Evolutionary conservation across 2,797 vertebrate species (phyloP).

Genomic region (Tenualosa ilisha): DNA sequence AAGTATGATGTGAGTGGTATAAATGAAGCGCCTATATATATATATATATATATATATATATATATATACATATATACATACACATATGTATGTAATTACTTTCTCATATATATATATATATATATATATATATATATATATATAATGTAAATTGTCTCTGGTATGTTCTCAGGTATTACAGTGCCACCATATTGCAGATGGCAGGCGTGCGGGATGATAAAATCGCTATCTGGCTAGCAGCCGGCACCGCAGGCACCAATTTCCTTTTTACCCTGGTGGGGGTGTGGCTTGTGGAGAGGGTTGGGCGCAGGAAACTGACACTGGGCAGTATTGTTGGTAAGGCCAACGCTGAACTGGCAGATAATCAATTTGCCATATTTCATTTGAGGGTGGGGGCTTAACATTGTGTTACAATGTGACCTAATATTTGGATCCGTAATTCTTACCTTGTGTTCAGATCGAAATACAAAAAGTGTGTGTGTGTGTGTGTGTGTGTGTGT

Average conservation of each 20-base stretch:
- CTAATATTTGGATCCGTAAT: too few species aligned
- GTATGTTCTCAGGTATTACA: conserved; percentile 87
- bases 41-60: too few species aligned
- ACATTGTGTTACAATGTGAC: not conserved
- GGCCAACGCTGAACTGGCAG: conserved; percentile 33
- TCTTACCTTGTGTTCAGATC: too few species aligned
- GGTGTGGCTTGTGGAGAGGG: conserved; percentile 93
- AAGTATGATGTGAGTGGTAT: too few species aligned
- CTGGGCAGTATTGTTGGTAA: conserved; percentile 88
- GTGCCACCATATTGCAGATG: conserved; percentile 99
- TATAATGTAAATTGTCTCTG: not conserved
- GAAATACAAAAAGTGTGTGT: too few species aligned
- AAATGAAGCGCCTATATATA: too few species aligned
- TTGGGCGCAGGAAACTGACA: conserved; percentile 91
- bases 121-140: too few species aligned
- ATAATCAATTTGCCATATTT: not conserved
- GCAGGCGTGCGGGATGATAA: conserved; percentile 88
- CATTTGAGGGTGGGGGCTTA: not conserved
- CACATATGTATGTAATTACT: too few species aligned
- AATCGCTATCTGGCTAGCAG: conserved; percentile 92
- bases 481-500: conserved; percentile 27
- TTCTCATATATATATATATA: too few species aligned
- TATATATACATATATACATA: too few species aligned
- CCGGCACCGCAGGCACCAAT: conserved; percentile 91
- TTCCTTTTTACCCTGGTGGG: conserved; percentile 92